Evolutionary conservation across 2,888 invertebrate genomes (phyloP).

Genomic region (Bhutanitis thaidina): DNA sequence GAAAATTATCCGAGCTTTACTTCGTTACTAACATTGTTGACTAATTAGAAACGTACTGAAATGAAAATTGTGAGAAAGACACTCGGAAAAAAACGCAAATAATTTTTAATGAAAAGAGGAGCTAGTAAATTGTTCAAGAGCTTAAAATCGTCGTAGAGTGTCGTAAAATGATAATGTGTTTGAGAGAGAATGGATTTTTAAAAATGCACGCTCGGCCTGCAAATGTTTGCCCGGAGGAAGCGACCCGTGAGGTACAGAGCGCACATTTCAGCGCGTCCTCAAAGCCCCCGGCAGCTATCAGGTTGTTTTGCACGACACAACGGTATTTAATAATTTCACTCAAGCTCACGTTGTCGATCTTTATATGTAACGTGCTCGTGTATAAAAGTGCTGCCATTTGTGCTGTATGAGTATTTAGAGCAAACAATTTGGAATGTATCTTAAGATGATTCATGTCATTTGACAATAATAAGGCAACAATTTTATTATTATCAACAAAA

Average conservation of each 20-base stretch:
- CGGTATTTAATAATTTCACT: constrained; percentile 50
- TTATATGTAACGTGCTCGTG: not conserved
- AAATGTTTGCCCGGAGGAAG: constrained; percentile 34
- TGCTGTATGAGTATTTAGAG: not conserved
- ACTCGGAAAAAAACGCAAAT: too few relatives aligned
- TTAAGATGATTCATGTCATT: too few relatives aligned
- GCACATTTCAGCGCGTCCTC: constrained; percentile 45
- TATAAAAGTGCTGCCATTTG: constrained; percentile 4
- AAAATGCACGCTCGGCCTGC: constrained; percentile 38
- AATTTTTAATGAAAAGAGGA: too few relatives aligned
- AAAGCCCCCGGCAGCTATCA: constrained; percentile 37
- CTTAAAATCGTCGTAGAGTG: constrained; percentile 33
- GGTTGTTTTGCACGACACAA: constrained; percentile 34
- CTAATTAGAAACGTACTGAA: too few relatives aligned
- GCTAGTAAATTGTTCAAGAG: constrained; percentile 27
- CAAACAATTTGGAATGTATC: too few relatives aligned
- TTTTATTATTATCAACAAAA: too few relatives aligned
- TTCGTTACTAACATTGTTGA: not conserved
- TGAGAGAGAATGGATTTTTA: constrained; percentile 40
- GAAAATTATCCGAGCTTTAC: not conserved
- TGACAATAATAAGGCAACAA: too few relatives aligned
- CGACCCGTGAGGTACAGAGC: constrained; percentile 30
- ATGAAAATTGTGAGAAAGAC: too few relatives aligned
- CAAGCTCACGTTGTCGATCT: constrained; percentile 13
- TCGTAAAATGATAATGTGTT: constrained; percentile 1